Percentiles rank a stretch among this genome's conserved stretches.
Conservation (phyloP, 2,797 vertebrate genomes). For the Cheirogaleus major region DNA sequence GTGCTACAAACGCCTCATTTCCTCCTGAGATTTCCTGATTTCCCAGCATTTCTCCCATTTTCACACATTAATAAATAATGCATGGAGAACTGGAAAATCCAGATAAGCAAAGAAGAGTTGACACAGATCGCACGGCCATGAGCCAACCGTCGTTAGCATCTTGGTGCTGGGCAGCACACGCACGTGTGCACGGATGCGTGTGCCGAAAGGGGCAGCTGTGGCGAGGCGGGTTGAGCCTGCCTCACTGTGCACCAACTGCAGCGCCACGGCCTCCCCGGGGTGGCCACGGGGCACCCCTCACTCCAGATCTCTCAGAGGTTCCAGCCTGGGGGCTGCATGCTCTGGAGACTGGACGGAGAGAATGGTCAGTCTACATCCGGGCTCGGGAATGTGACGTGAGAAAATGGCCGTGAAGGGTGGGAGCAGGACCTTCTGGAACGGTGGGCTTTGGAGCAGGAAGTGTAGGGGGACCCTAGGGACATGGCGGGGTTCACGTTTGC, state of each 20-base stretch:
- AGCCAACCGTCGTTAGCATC: accelerated
- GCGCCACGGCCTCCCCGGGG: not conserved
- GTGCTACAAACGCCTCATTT: accelerated
- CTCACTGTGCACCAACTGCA: not conserved
- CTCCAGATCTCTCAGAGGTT: accelerated
- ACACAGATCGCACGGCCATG: accelerated
- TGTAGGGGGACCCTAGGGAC: accelerated
- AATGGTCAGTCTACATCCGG: accelerated
- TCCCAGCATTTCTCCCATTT: not conserved
- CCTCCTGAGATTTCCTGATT: accelerated
- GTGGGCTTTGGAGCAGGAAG: not conserved
- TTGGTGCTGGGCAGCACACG: too few species aligned
- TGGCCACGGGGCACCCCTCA: not conserved
- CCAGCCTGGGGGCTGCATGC: accelerated
- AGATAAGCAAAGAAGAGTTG: not conserved
- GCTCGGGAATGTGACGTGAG: not conserved
- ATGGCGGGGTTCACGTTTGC: not conserved
- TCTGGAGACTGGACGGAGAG: not conserved
- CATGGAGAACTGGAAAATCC: not conserved
- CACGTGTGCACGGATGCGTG: accelerated
- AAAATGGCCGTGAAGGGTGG: accelerated
- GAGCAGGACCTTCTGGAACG: not conserved
- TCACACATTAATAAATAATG: not conserved
- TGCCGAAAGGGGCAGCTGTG: not conserved
- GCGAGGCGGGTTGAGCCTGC: accelerated